Base-by-base conservation (phyloP, 2,797 vertebrate genomes). In the Leptodactylus fallax region DNA sequence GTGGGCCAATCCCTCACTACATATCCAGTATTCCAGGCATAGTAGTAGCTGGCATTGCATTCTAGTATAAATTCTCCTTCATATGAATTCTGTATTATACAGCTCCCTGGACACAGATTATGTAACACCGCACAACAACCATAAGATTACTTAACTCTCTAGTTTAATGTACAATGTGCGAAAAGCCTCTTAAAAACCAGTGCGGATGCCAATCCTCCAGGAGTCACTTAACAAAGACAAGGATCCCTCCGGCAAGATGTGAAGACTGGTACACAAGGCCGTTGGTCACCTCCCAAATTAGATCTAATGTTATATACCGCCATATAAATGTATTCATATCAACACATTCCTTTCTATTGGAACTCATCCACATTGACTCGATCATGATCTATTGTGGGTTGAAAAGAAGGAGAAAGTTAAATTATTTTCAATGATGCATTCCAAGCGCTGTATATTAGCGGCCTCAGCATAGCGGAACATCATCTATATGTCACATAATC, bases 91-190 rank as follows among this genome's bases (percentile, higher is more conserved):
- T 4, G 78, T 47, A 47, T n/a, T 61, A 63, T 45, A 27, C 27
- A 47, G 13, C 17, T 47, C 11, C 58, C 58, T 79, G 14, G 19
- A n/a, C 19, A 58, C 79, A 21, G 58, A 36, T 45, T 80, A 58
- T 27, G 60, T 9, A 61, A 81, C 19, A 36, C 36, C 47, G 58
- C 19, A 49, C n/a, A 47, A 47, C 25, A 81, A 49, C 17, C 56
- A 63, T 21, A n/a, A 47, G 58, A 36, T 63, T 81, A 61, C 25
- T 81, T 81, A 81, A 81, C 51, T 10, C 78, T 36, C 21, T 55
- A 79, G 77, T 79, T 55, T 56, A 23, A 21, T 61, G 36, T 45
- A 61, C 58, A 36, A 3, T 36, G 16, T 80, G 55, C 55, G 45
- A 21, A 79, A 45, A 74, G 78, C 14, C 25, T 60, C 36, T 45